A percentile compares a stretch with the other conserved stretches of the same genome.
These are phyloP conservation scores for Coreoperca whiteheadi DNA, from an alignment of 2,113 vertebrate genomes.

Conservation along the genomic window DNA sequence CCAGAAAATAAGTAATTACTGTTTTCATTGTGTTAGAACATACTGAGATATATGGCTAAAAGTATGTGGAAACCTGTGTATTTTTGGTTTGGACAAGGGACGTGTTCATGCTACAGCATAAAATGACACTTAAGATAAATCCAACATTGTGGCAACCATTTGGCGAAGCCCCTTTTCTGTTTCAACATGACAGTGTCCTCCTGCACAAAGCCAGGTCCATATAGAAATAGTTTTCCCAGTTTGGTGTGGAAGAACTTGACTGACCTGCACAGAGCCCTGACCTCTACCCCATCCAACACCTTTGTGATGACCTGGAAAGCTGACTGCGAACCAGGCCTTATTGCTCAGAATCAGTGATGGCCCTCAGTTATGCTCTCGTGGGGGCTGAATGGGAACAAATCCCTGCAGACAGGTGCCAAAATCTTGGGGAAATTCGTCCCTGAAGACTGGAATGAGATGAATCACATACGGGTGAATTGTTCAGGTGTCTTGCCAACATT, in stretches of 20 bases:
- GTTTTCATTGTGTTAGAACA: neutral
- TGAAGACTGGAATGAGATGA: neutral
- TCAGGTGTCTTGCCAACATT: neutral
- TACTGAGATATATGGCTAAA: neutral
- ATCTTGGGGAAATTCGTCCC: neutral
- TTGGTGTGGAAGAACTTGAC: neutral
- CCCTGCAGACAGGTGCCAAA: neutral
- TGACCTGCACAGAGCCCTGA: neutral
- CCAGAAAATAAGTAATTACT: neutral
- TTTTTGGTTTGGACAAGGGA: neutral
- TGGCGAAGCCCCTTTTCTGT: neutral
- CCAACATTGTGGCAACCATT: neutral
- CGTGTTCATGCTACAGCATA: neutral
- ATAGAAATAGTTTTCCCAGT: neutral
- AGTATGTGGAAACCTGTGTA: no score
- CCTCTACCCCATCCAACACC: neutral
- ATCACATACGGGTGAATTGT: neutral
- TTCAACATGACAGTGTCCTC: neutral
- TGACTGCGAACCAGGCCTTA: neutral
- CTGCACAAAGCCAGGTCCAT: neutral
- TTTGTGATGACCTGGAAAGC: neutral
- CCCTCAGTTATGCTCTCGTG: neutral
- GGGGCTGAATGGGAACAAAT: conserved; percentile 1
- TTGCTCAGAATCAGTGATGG: neutral
- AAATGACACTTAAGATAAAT: neutral